Evolutionary conservation across 2,113 vertebrate genomes (phyloP).

Genomic region (Procavia capensis): DNA sequence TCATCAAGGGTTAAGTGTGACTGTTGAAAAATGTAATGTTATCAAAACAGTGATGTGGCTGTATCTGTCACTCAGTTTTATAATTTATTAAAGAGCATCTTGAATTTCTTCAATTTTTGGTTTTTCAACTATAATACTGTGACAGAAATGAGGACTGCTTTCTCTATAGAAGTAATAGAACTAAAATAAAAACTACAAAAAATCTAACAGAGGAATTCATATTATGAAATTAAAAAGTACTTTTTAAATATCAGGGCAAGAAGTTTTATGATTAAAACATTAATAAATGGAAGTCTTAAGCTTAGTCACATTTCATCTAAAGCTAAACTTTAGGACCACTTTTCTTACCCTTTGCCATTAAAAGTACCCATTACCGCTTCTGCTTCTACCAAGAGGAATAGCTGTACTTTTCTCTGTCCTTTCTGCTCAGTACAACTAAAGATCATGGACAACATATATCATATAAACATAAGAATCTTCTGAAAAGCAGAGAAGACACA

Average conservation of each 20-base stretch:
- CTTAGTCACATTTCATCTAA: constrained; percentile 26
- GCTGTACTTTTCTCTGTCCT: neutral
- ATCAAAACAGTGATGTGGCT: neutral
- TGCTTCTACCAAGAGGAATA: neutral
- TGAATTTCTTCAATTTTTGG: neutral
- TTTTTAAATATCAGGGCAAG: constrained; percentile 69
- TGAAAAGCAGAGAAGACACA: neutral
- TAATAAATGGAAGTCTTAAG: constrained; percentile 54
- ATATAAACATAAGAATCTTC: neutral
- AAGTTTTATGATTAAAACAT: constrained; percentile 71
- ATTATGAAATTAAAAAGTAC: constrained; percentile 38
- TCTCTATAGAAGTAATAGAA: constrained; percentile 10
- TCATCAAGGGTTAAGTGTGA: neutral
- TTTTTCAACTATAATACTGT: constrained; percentile 58
- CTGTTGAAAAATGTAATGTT: neutral
- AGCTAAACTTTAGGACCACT: neutral
- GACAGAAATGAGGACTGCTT: constrained; percentile 17
- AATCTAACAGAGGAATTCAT: neutral
- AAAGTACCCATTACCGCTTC: neutral
- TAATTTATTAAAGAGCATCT: constrained; percentile 39
- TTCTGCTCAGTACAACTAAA: neutral
- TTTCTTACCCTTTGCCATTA: neutral
- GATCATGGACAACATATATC: neutral
- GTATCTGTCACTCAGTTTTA: constrained; percentile 56
- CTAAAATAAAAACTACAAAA: constrained; percentile 19